Evolutionary conservation across 1,140 invertebrate genomes (phyloP), one percentile per base, ranked within the genome.

Genomic region (Stratiolaelaps scimitus): DNA sequence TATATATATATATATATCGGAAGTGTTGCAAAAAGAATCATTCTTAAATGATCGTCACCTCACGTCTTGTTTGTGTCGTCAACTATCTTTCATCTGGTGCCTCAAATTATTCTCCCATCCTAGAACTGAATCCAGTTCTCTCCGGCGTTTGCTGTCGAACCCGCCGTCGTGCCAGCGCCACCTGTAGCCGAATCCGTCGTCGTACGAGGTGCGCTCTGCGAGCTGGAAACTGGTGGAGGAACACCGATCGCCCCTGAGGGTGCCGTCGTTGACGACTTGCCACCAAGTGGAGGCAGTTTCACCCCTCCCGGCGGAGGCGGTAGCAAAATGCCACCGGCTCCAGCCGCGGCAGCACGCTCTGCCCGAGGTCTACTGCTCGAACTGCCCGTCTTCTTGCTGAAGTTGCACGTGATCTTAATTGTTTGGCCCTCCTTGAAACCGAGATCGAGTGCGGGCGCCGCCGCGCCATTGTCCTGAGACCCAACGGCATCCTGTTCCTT

Each of bases 341-440:
- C 73, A 13, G 73, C 72, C 64, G 73, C 73, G 68, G 78, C 72
- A 26, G 26, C 34, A 26, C 53, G 26, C 72, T 82, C 77, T 73
- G 82, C 76, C 73, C 83, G 81, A 70, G 83, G 74, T 64, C 64
- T 44, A 13, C 60, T 66, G 28, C 47, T 66, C 7, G 19, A 60
- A 43, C 34, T 10, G 46, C 15, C 70, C 64, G 43, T n/a, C 76
- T 83, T 81, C 80, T 94, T 91, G 69, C 88, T 90, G 71, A 97
- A 93, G 78, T 91, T 91, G 87, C 93, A 92, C 74, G 97, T 97
- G 47, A 98, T 93, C 80, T 92, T 96, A 69, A 98, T 97, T 17
- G 93, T 98, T 80, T 98, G 88, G 29, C 94, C 94, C 75, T 96
- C 94, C 76, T 97, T 98, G 73, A 98, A 96, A 67, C 91, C 85